Conservation (phyloP, 2,888 invertebrate species). For the Polydrusus pterygomalis region DNA sequence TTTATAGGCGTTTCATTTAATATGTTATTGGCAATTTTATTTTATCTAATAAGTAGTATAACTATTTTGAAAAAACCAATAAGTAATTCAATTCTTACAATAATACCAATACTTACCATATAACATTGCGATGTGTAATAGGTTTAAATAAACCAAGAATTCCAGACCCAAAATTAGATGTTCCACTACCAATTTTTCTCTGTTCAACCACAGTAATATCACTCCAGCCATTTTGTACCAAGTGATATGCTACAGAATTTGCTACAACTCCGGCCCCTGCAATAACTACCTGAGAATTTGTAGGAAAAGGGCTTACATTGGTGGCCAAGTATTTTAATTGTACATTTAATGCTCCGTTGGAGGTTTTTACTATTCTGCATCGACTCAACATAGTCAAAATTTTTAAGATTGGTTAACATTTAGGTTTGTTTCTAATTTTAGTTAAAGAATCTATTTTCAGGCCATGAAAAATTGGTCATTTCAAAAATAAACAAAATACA, state of each 20-base stretch:
- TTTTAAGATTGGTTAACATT: neutral
- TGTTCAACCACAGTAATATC: constrained; percentile 83
- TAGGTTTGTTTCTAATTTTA: constrained; percentile 1
- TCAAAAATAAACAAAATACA: constrained; percentile 13
- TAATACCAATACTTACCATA: constrained; percentile 64
- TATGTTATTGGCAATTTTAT: no score
- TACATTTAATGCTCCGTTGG: constrained; percentile 16
- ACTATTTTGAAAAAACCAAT: neutral
- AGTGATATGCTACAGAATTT: constrained; percentile 84
- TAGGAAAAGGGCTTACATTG: constrained; percentile 56
- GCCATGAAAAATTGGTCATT: neutral
- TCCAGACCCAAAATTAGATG: constrained; percentile 77
- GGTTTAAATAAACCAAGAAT: constrained; percentile 78
- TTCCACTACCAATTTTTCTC: constrained; percentile 77
- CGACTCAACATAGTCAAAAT: neutral
- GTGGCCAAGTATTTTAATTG: constrained; percentile 26
- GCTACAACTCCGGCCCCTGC: constrained; percentile 84
- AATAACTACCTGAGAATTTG: constrained; percentile 75
- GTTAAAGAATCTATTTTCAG: constrained; percentile 12
- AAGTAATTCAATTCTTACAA: neutral
- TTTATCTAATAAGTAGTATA: no score
- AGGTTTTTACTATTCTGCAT: neutral
- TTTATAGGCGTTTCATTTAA: no score
- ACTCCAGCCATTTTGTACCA: constrained; percentile 80
- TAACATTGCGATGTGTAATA: constrained; percentile 76